Evolutionary conservation across 2,113 vertebrate genomes (phyloP).

Genomic region (Mustela lutreola): DNA sequence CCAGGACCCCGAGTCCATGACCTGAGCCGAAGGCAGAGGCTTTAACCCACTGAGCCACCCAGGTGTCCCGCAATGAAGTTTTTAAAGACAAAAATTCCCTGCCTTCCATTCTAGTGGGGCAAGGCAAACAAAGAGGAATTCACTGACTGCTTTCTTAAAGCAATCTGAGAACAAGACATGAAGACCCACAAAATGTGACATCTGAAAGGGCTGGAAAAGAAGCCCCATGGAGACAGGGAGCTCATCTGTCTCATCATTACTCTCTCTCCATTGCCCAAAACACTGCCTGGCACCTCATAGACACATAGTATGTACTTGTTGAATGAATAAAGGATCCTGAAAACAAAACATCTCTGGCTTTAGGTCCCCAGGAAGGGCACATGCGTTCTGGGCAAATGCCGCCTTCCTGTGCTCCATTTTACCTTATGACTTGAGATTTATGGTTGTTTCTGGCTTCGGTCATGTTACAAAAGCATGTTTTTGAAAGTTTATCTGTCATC

Average conservation of each 20-base stretch:
- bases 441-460: neutral
- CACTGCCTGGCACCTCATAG: neutral
- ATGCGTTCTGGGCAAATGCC: neutral
- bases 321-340: neutral
- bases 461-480: neutral
- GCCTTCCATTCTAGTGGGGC: neutral
- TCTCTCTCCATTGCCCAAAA: neutral
- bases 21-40: too few relatives aligned
- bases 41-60: too few relatives aligned
- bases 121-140: neutral
- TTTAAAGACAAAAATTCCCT: neutral
- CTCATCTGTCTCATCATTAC: neutral
- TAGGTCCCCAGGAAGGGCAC: neutral
- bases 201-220: neutral
- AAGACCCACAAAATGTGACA: neutral
- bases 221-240: neutral
- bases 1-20: fast-evolving
- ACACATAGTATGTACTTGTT: neutral
- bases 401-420: neutral
- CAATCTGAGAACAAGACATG: neutral
- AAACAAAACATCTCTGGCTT: neutral
- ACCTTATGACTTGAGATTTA: neutral
- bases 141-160: neutral
- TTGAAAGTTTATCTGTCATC: neutral
- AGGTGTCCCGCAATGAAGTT: neutral